A percentile compares a stretch with the other conserved stretches of the same genome.
These are phyloP conservation scores for Drosophila kanapiae DNA, from an alignment of 1,140 invertebrate genomes.

Conservation along the genomic window DNA sequence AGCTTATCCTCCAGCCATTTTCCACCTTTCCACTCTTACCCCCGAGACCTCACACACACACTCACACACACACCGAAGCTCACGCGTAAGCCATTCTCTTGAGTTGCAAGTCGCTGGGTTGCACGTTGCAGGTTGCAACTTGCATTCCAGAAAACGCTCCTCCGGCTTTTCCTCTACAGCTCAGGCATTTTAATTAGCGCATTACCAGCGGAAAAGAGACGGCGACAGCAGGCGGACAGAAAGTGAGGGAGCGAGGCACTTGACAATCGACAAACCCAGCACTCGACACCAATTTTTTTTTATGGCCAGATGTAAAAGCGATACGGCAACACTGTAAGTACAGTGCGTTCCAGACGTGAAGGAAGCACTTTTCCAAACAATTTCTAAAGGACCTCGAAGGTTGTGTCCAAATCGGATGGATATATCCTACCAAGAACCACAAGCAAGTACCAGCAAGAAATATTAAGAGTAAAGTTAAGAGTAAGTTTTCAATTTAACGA, in stretches of 20 bases:
- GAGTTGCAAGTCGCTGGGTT: slow-evolving; percentile 4
- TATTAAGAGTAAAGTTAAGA: too few species aligned
- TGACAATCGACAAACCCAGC: slow-evolving; percentile 45
- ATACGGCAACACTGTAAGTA: slow-evolving; percentile 4
- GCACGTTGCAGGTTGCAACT: slow-evolving; percentile 28
- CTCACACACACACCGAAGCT: neutral
- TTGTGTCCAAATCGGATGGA: neutral
- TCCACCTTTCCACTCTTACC: slow-evolving; percentile 16
- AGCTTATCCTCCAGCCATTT: slow-evolving; percentile 52
- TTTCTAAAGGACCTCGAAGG: neutral
- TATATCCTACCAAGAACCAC: neutral
- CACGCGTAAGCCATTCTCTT: slow-evolving; percentile 4
- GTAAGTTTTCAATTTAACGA: too few species aligned
- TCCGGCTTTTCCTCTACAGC: slow-evolving; percentile 5
- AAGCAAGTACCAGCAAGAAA: too few species aligned
- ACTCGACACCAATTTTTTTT: slow-evolving; percentile 51
- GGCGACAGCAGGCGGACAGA: neutral
- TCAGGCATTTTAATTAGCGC: slow-evolving; percentile 72
- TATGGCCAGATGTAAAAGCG: slow-evolving; percentile 30
- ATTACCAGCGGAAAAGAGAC: slow-evolving; percentile 48
- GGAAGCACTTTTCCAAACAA: too few species aligned
- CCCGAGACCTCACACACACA: slow-evolving; percentile 1
- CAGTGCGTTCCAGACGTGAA: neutral
- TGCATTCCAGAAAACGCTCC: slow-evolving; percentile 29
- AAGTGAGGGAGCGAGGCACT: slow-evolving; percentile 25